Evolutionary conservation across 2,113 vertebrate species (phyloP).

Genomic region (Theristicus caerulescens): DNA sequence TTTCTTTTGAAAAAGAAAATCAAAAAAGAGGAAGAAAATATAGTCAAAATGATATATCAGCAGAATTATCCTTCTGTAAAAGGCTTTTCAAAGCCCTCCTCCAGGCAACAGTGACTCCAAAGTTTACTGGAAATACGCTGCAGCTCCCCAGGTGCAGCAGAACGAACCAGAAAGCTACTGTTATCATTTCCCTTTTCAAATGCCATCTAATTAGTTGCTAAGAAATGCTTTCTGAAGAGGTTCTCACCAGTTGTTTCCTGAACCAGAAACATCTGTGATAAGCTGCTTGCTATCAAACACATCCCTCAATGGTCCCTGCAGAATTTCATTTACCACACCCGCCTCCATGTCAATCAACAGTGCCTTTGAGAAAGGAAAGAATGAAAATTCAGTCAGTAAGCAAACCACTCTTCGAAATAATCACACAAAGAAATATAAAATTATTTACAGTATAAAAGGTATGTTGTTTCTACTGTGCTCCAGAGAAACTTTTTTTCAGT

Average conservation of each 20-base stretch:
- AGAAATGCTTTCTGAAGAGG: constrained; percentile 43
- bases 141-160: constrained; percentile 15
- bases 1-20: not conserved
- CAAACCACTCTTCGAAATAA: not conserved
- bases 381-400: constrained; percentile 21
- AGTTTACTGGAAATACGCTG: constrained; percentile 9
- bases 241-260: constrained; percentile 98
- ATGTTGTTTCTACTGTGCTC: not conserved
- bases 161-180: not conserved
- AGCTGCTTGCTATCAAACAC: constrained; percentile 93
- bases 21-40: not conserved
- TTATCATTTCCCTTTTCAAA: constrained; percentile 10
- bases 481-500: not conserved
- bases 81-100: constrained; percentile 43
- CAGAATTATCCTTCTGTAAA: constrained; percentile 19
- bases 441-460: not conserved
- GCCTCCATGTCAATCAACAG: constrained; percentile 98
- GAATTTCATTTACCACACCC: constrained; percentile 93
- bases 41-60: not conserved
- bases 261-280: constrained; percentile 95
- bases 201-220: constrained; percentile 8
- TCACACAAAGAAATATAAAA: not conserved
- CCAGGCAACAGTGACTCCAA: not conserved
- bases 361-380: constrained; percentile 79
- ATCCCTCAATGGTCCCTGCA: constrained; percentile 90